A percentile compares a stretch with the other conserved stretches of the same genome.
Conservation (phyloP, 2,888 invertebrate species). For the Nycteola revayana region DNA sequence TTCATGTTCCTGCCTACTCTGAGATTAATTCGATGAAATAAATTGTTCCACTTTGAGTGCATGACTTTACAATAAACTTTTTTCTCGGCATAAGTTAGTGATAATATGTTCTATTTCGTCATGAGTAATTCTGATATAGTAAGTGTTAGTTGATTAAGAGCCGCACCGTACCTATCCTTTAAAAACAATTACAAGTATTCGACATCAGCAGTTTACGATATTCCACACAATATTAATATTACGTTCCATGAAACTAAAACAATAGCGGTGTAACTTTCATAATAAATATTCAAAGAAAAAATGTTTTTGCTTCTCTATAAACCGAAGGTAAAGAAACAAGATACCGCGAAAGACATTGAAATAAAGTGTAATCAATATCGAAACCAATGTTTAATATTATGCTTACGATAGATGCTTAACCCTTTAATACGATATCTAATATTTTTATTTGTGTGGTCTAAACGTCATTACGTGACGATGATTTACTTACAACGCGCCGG, state of each 20-base stretch:
- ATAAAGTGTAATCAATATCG: constrained; percentile 41
- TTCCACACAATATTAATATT: constrained; percentile 22
- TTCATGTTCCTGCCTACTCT: too few species aligned
- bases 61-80: too few species aligned
- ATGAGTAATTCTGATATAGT: too few species aligned
- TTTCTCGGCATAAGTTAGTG: too few species aligned
- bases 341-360: constrained; percentile 24
- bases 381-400: constrained; percentile 25
- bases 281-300: constrained; percentile 24
- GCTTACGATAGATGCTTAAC: constrained; percentile 37
- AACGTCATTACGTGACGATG: constrained; percentile 58
- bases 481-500: constrained; percentile 65
- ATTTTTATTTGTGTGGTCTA: constrained; percentile 73
- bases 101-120: too few species aligned
- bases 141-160: too few species aligned
- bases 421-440: constrained; percentile 48
- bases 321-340: constrained; percentile 22
- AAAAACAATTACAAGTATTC: too few species aligned
- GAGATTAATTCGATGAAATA: too few species aligned
- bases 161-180: too few species aligned
- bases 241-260: constrained; percentile 38
- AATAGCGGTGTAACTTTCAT: constrained; percentile 20
- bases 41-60: too few species aligned
- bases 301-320: constrained; percentile 16
- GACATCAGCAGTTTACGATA: too few species aligned